Conservation (phyloP, 2,888 invertebrate genomes). For the Ophioninae sp. region DNA sequence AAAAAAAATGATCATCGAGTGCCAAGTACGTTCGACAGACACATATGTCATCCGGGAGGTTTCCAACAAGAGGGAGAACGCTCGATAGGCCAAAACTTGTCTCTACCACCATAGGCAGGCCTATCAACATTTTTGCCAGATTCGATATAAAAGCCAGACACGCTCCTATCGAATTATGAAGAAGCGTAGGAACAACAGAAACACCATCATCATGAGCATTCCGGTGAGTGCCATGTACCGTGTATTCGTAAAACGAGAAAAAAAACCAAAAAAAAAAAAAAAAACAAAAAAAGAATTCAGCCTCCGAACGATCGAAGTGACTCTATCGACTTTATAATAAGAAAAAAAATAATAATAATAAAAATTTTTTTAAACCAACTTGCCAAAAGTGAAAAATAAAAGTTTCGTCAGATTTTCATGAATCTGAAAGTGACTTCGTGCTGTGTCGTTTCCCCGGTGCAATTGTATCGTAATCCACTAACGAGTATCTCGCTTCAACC, state of each 20-base stretch:
- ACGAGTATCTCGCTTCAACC: background rate
- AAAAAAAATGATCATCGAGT: conserved; percentile 10
- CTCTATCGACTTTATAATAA: background rate
- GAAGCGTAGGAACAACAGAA: conserved; percentile 41
- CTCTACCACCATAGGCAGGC: conserved; percentile 25
- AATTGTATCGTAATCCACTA: conserved; percentile 5
- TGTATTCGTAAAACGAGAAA: background rate
- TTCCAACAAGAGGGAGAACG: conserved; percentile 59
- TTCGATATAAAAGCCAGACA: conserved; percentile 61
- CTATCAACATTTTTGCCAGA: conserved; percentile 56
- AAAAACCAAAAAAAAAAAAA: background rate
- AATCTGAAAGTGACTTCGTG: conserved; percentile 16
- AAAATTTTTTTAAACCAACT: too few species aligned
- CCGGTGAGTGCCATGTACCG: conserved; percentile 54
- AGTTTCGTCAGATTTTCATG: background rate
- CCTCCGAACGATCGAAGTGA: background rate
- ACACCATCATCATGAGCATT: conserved; percentile 55
- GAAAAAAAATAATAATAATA: background rate
- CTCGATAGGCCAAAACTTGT: conserved; percentile 38
- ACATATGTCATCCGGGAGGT: conserved; percentile 46
- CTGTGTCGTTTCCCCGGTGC: conserved; percentile 5
- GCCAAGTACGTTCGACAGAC: conserved; percentile 20
- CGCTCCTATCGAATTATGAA: conserved; percentile 49
- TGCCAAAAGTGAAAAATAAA: background rate
- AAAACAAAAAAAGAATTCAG: background rate